Evolutionary conservation across 2,888 invertebrate genomes (phyloP).

Genomic region (Theodoxus fluviatilis): DNA sequence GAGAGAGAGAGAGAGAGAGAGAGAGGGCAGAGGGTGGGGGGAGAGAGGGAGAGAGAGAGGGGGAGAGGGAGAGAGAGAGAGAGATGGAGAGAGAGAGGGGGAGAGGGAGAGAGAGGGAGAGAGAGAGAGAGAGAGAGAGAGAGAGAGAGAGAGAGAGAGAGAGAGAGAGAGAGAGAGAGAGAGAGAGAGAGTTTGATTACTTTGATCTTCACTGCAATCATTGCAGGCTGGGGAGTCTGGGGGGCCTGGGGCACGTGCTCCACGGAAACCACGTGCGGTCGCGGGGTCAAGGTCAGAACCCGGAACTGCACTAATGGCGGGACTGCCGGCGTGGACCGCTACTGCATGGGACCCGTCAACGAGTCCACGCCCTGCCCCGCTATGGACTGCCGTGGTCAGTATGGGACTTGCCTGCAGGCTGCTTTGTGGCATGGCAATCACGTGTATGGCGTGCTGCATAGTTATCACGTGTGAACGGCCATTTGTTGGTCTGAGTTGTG

Average conservation of each 20-base stretch:
- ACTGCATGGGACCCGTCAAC: slow-evolving; percentile 47
- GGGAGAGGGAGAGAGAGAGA: too few species aligned
- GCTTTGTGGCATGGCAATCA: not conserved
- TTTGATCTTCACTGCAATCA: too few species aligned
- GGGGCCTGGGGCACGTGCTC: slow-evolving; percentile 55
- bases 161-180: too few species aligned
- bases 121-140: too few species aligned
- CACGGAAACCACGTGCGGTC: slow-evolving; percentile 52
- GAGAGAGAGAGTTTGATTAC: too few species aligned
- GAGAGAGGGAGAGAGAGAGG: too few species aligned
- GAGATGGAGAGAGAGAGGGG: too few species aligned
- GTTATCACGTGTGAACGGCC: not conserved
- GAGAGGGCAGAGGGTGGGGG: too few species aligned
- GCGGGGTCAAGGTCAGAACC: slow-evolving; percentile 43
- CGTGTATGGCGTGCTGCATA: not conserved
- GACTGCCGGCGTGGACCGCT: slow-evolving; percentile 47
- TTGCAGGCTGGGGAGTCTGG: slow-evolving; percentile 59
- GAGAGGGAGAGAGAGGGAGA: too few species aligned
- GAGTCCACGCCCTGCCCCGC: slow-evolving; percentile 45
- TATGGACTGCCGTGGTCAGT: slow-evolving; percentile 45
- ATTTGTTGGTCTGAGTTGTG: too few species aligned
- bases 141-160: too few species aligned
- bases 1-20: too few species aligned
- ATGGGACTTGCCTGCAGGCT: not conserved
- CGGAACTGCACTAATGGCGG: slow-evolving; percentile 56